Evolutionary conservation across 2,888 invertebrate species (phyloP), one percentile per base, ranked within the genome.

Genomic region (Amiota mariae): DNA sequence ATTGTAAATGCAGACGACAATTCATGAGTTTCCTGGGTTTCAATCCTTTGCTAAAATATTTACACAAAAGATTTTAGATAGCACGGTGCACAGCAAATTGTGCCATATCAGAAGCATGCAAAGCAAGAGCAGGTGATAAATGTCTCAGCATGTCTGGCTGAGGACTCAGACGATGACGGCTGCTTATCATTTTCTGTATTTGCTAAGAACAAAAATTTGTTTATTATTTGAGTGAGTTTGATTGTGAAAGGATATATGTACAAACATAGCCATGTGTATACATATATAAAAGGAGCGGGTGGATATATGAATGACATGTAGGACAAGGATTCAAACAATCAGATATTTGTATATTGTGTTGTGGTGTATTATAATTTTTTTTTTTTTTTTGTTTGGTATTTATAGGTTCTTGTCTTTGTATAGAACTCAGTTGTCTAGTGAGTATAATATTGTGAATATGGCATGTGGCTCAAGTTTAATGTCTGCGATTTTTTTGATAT

Each of bases 11-110:
- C 51, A 72, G 64, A 46, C 46, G 66, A 68, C 66, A 68, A 63
- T 36, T 61, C 77, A 76, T 61, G n/a, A 73, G 77, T 81, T 78
- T 82, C 74, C 79, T 77, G 77, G 8, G 8, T 73, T 61, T 13
- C 61, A 84, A 85, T 82, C 82, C 85, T 84, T 82, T 80, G 73
- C 72, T 66, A 66, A 78, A 77, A 67, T 85, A 77, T 85, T 82
- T 85, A 72, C 76, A 72, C 71, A 85, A 81, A 78, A 82, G 80
- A 85, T 81, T 68, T 73, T 49, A 75, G 78, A 72, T 77, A 76
- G 71, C 71, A 70, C 36, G 12, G 82, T 79, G 80, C 73, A 70
- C 47, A 63, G n/a, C 11, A 48, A 68, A 68, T 68, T 68, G 72
- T 67, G 66, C 57, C 70, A 20, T 72, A 67, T 59, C 72, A 48